A percentile compares a stretch with the other conserved stretches of the same genome.
These are phyloP conservation scores for Alcis repandata DNA, from an alignment of 2,888 invertebrate genomes.

Conservation along the genomic window DNA sequence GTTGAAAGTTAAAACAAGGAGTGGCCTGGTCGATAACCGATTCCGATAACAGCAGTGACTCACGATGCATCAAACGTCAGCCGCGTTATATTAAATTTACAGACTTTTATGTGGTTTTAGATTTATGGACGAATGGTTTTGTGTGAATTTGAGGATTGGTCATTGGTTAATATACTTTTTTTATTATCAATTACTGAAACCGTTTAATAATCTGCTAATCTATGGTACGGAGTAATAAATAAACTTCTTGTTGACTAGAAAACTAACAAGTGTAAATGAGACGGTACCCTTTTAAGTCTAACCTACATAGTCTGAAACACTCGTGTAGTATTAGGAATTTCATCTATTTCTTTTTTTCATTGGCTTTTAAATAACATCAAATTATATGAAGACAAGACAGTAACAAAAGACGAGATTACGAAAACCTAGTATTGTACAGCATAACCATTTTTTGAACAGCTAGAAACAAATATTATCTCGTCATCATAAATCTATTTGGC, in stretches of 20 bases:
- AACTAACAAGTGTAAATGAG: too few species aligned
- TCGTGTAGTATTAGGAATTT: too few species aligned
- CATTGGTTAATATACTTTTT: too few species aligned
- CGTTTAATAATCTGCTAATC: too few species aligned
- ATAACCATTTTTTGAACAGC: conserved; percentile 1
- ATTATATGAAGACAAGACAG: background rate
- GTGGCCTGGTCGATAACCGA: conserved; percentile 68
- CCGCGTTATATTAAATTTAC: conserved; percentile 5
- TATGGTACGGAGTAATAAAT: too few species aligned
- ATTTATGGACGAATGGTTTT: background rate
- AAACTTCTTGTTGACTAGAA: too few species aligned
- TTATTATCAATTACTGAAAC: too few species aligned
- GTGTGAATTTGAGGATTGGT: too few species aligned
- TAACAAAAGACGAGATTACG: background rate
- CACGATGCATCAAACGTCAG: conserved; percentile 52
- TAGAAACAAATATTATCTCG: conserved; percentile 23
- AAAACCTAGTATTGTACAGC: background rate
- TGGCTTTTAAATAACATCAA: too few species aligned
- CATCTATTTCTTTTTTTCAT: too few species aligned
- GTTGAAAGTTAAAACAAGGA: conserved; percentile 61
- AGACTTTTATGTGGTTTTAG: conserved; percentile 2
- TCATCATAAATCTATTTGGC: conserved; percentile 32
- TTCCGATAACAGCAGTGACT: conserved; percentile 59
- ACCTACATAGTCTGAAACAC: too few species aligned
- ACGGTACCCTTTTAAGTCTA: too few species aligned